Evolutionary conservation across 30 jellyfish, hydroid and myxozoan species (phyloP).

Genomic region (Aurelia aurita): DNA sequence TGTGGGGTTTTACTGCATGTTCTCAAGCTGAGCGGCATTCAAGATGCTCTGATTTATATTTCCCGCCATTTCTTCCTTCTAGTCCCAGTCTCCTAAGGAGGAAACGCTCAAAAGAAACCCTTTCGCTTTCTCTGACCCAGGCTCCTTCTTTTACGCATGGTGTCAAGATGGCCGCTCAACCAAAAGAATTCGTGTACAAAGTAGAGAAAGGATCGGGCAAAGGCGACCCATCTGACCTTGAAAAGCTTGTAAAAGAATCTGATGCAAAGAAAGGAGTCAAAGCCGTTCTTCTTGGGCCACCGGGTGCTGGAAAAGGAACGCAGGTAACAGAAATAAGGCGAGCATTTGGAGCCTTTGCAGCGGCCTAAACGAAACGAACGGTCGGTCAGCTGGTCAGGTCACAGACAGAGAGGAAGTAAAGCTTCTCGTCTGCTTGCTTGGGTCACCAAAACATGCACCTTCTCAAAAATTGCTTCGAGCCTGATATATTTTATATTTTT

Average conservation of each 20-base stretch:
- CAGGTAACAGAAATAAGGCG: constrained; percentile 52
- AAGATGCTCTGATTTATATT: too few species aligned
- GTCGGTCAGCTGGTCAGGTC: neutral
- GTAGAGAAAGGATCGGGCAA: constrained; percentile 59
- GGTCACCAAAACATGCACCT: too few species aligned
- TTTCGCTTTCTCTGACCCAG: neutral
- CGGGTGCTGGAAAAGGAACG: constrained; percentile 98
- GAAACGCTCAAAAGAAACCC: too few species aligned
- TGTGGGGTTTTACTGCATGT: too few species aligned
- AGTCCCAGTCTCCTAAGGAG: too few species aligned
- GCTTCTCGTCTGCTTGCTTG: too few species aligned
- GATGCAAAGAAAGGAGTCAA: constrained; percentile 68
- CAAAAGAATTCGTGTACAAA: constrained; percentile 28
- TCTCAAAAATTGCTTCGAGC: too few species aligned
- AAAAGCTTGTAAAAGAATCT: constrained; percentile 2
- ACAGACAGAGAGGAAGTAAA: neutral
- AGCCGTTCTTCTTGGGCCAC: constrained; percentile 97
- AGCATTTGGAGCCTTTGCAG: neutral
- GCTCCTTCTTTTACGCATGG: constrained; percentile 29
- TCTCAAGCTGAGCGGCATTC: too few species aligned
- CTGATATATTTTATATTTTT: too few species aligned
- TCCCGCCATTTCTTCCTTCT: too few species aligned
- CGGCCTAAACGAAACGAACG: neutral
- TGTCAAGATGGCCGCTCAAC: constrained; percentile 76
- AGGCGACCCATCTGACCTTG: constrained; percentile 22